Percentiles rank a stretch among this genome's conserved stretches.
phyloP scores from a whole-genome alignment of 2,888 invertebrate species.

The Smittia sp. region DNA sequence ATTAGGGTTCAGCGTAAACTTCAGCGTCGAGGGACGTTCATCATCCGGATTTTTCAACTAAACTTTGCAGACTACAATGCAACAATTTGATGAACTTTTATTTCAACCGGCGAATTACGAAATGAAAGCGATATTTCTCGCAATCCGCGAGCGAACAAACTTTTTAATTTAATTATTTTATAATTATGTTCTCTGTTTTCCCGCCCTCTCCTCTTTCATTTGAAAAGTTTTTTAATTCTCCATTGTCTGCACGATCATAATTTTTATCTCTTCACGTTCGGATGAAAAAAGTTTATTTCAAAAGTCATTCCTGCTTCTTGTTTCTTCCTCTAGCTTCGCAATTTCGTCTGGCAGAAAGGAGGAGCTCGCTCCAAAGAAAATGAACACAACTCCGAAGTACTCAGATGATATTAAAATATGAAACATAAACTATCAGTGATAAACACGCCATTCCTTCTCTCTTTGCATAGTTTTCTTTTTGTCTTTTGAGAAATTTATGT shows the following conservation, averaged over 20 bases:
- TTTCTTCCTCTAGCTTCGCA: no score
- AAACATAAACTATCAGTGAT: slow-evolving; percentile 12
- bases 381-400: background rate
- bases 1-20: no score
- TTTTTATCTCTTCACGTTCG: background rate
- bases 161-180: slow-evolving; percentile 36
- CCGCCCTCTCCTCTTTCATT: background rate
- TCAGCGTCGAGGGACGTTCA: no score
- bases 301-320: background rate
- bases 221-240: slow-evolving; percentile 32
- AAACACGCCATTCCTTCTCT: background rate
- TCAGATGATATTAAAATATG: background rate
- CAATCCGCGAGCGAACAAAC: background rate
- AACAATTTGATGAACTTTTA: background rate
- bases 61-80: no score
- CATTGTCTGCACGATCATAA: slow-evolving; percentile 2
- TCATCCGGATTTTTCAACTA: no score
- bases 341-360: no score
- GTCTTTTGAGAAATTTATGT: background rate
- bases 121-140: background rate
- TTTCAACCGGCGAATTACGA: background rate
- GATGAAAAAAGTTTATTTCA: background rate
- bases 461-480: background rate
- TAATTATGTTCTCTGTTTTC: slow-evolving; percentile 34
- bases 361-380: background rate